Conservation (phyloP, 2,888 invertebrate genomes). For the Drosophila macrospina region DNA sequence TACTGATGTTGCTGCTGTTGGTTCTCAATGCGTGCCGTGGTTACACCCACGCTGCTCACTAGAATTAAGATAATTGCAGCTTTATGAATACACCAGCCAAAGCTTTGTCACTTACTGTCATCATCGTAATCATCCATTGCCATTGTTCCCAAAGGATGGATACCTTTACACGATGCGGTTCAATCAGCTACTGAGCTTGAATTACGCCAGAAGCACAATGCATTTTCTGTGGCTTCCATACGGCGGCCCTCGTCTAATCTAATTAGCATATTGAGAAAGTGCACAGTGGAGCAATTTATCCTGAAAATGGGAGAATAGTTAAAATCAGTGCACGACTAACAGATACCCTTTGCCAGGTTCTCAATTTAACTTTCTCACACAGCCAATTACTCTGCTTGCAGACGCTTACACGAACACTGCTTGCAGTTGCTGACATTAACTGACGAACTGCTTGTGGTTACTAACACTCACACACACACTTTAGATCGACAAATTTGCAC, state of each 20-base stretch:
- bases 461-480: too few relatives aligned
- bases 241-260: slow-evolving; percentile 73
- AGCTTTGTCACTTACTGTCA: slow-evolving; percentile 65
- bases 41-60: slow-evolving; percentile 73
- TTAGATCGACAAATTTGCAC: too few relatives aligned
- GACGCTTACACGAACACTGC: too few relatives aligned
- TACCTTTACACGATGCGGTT: slow-evolving; percentile 30
- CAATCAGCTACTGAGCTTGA: slow-evolving; percentile 61
- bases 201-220: slow-evolving; percentile 23
- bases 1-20: slow-evolving; percentile 59
- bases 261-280: slow-evolving; percentile 73
- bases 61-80: neutral
- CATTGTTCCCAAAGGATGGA: slow-evolving; percentile 37
- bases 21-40: slow-evolving; percentile 70
- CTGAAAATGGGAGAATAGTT: neutral
- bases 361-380: neutral
- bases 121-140: slow-evolving; percentile 84
- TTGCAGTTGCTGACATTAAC: too few relatives aligned
- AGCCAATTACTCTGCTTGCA: too few relatives aligned
- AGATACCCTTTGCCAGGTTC: too few relatives aligned
- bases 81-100: neutral
- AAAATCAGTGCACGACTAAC: neutral
- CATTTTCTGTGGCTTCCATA: slow-evolving; percentile 71
- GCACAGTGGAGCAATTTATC: slow-evolving; percentile 39
- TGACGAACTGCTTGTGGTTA: too few relatives aligned